Evolutionary conservation across 2,113 vertebrate species (phyloP).

Genomic region (Chlorodrepanis virens): DNA sequence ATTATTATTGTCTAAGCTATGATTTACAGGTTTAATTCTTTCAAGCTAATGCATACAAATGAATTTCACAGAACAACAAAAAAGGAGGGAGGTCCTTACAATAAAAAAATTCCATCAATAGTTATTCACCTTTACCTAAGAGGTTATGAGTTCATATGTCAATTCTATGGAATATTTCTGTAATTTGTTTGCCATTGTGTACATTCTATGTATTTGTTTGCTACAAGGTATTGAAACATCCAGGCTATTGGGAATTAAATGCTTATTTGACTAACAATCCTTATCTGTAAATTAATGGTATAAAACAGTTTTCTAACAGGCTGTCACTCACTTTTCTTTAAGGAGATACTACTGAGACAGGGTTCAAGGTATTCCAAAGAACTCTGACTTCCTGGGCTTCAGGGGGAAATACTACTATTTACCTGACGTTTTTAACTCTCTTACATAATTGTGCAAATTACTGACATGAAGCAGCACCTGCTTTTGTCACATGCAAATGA

Average conservation of each 20-base stretch:
- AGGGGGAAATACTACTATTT: background rate
- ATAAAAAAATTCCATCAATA: conserved; percentile 55
- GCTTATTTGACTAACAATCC: conserved; percentile 58
- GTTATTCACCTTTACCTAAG: conserved; percentile 62
- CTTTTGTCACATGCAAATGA: conserved; percentile 31
- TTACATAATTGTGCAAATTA: conserved; percentile 32
- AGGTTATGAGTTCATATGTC: conserved; percentile 50
- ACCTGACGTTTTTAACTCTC: conserved; percentile 30
- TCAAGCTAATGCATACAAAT: conserved; percentile 32
- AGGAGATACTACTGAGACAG: conserved; percentile 24
- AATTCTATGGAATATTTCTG: conserved; percentile 7
- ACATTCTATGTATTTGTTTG: conserved; percentile 26
- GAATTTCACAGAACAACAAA: conserved; percentile 9
- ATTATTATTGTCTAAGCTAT: conserved; percentile 19
- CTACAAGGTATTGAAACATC: conserved; percentile 34
- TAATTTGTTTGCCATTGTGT: conserved; percentile 55
- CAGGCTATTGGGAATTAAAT: conserved; percentile 44
- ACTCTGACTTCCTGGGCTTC: background rate
- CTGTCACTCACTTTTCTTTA: conserved; percentile 51
- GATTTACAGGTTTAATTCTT: conserved; percentile 63
- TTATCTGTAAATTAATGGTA: conserved; percentile 19
- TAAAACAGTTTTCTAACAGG: conserved; percentile 43
- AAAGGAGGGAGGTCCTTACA: background rate
- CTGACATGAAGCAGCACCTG: conserved; percentile 7
- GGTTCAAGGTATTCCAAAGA: conserved; percentile 52